Percentiles rank a stretch among this genome's conserved stretches.
phyloP scores from a whole-genome alignment of 2,888 invertebrate genomes.

The Myathropa florea region DNA sequence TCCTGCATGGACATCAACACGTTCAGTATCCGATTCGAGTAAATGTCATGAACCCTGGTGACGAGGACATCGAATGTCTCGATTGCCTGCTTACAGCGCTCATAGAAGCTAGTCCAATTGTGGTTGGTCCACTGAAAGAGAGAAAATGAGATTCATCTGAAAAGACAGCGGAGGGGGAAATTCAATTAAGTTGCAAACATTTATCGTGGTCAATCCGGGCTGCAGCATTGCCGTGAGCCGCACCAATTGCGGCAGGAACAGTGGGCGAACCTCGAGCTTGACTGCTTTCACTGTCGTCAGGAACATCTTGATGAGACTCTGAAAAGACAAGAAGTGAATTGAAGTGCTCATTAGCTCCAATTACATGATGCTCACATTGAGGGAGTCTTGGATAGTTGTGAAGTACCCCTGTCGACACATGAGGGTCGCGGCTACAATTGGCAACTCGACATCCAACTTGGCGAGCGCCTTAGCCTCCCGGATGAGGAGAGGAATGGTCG shows the following conservation, averaged over 20 bases:
- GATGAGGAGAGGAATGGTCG: constrained; percentile 87
- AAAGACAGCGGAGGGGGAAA: no score
- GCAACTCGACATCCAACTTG: constrained; percentile 90
- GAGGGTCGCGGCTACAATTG: constrained; percentile 90
- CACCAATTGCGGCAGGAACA: constrained; percentile 93
- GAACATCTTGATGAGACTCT: constrained; percentile 90
- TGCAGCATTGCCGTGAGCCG: constrained; percentile 90
- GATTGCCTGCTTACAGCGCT: constrained; percentile 88
- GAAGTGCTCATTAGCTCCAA: not conserved
- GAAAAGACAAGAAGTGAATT: constrained; percentile 55
- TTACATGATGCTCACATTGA: constrained; percentile 83
- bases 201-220: constrained; percentile 89
- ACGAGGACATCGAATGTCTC: constrained; percentile 89
- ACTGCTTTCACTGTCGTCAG: constrained; percentile 87
- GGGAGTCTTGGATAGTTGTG: constrained; percentile 87
- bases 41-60: constrained; percentile 93
- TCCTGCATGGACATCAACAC: constrained; percentile 93
- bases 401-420: constrained; percentile 90
- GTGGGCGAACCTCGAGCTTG: constrained; percentile 93
- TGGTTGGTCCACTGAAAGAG: constrained; percentile 88
- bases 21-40: constrained; percentile 93
- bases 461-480: constrained; percentile 92
- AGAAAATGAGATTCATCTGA: not conserved
- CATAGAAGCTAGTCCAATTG: constrained; percentile 90
- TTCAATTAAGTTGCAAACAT: constrained; percentile 76